Percentiles rank a stretch among this genome's conserved stretches.
Conservation (phyloP, 2,797 vertebrate species). For the Hydrolagus colliei region DNA sequence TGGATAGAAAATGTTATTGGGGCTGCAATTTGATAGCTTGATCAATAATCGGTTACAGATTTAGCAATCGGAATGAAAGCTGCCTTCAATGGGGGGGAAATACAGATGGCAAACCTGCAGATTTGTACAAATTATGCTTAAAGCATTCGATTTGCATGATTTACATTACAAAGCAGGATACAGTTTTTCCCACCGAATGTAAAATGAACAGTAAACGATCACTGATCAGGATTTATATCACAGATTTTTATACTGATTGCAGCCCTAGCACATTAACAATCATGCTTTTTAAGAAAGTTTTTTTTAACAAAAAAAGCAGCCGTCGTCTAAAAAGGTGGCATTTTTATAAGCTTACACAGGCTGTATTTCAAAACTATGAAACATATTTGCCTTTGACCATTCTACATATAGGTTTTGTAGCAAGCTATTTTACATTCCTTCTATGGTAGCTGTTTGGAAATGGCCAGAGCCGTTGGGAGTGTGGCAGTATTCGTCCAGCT, state of each 20-base stretch:
- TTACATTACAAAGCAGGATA: neutral
- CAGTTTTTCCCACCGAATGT: slow-evolving; percentile 27
- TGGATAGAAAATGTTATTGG: slow-evolving; percentile 1
- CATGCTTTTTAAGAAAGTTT: slow-evolving; percentile 27
- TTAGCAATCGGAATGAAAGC: slow-evolving; percentile 1
- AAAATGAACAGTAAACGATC: slow-evolving; percentile 27
- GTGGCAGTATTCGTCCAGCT: no score
- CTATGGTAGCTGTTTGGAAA: no score
- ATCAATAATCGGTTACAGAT: neutral
- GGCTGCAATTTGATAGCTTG: slow-evolving; percentile 11
- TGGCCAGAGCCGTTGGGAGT: no score
- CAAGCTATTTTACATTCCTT: slow-evolving; percentile 13
- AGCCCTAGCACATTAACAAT: slow-evolving; percentile 23
- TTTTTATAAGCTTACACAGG: slow-evolving; percentile 26
- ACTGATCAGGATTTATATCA: slow-evolving; percentile 30
- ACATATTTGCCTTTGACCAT: slow-evolving; percentile 23
- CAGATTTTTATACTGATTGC: slow-evolving; percentile 29
- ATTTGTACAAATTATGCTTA: slow-evolving; percentile 17
- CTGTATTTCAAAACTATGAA: slow-evolving; percentile 9
- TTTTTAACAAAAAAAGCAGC: slow-evolving; percentile 19
- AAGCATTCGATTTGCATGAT: slow-evolving; percentile 2
- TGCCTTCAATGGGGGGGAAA: neutral
- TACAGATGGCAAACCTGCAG: slow-evolving; percentile 9
- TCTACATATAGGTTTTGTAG: neutral
- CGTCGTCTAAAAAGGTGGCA: no score